Evolutionary conservation across 64 coral and sea anemone species (phyloP).

Genomic region (Dendronephthya gigantea): DNA sequence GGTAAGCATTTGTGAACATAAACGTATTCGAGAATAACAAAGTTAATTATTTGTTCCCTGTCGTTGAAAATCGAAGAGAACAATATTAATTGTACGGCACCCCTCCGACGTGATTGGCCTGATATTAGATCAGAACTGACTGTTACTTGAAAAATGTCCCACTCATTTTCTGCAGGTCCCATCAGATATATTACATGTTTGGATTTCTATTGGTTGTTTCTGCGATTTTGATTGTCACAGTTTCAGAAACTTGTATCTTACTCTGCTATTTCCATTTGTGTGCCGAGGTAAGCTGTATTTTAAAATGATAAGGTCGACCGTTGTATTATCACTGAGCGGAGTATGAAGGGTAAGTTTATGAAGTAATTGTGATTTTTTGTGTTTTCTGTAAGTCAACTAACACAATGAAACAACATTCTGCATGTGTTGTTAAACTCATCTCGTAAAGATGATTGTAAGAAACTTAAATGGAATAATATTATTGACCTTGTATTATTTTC

Average conservation of each 20-base stretch:
- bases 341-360: too few species aligned
- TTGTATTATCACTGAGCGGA: too few species aligned
- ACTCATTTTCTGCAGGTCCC: slow-evolving; percentile 54
- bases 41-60: too few species aligned
- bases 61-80: too few species aligned
- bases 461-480: not conserved
- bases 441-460: too few species aligned
- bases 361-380: too few species aligned
- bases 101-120: not conserved
- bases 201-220: slow-evolving; percentile 93
- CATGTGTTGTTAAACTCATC: too few species aligned
- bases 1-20: slow-evolving; percentile 44
- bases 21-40: not conserved
- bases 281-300: slow-evolving; percentile 62
- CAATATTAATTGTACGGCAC: too few species aligned
- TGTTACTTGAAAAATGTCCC: not conserved
- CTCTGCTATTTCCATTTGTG: slow-evolving; percentile 98
- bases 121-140: too few species aligned
- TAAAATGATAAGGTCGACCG: too few species aligned
- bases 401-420: too few species aligned
- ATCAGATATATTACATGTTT: slow-evolving; percentile 99
- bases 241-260: slow-evolving; percentile 80
- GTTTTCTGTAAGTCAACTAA: too few species aligned
- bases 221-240: slow-evolving; percentile 70
- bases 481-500: not conserved